Percentiles rank a stretch among this genome's conserved stretches.
Evolutionary conservation across 2,113 vertebrate species (phyloP).

Genomic region (Grammomys dolichurus): DNA sequence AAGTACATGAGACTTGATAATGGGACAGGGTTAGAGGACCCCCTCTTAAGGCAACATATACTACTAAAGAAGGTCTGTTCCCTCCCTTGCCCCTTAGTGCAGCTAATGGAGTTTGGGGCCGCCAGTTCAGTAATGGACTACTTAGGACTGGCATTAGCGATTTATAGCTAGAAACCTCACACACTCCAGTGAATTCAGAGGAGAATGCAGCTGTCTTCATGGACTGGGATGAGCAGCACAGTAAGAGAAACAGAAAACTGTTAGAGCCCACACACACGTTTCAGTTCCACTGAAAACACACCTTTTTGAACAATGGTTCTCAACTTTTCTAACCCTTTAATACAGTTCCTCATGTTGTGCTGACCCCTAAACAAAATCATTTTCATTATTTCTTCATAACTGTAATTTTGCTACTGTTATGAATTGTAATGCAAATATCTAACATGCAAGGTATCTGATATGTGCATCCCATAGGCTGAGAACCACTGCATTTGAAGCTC

Average conservation of each 20-base stretch:
- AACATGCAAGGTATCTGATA: neutral
- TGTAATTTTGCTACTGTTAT: neutral
- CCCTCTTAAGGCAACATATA: neutral
- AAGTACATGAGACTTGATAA: rapidly evolving
- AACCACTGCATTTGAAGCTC: neutral
- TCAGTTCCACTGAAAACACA: neutral
- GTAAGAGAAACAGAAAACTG: neutral
- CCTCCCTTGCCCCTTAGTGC: neutral
- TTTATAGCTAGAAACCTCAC: neutral
- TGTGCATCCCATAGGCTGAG: neutral
- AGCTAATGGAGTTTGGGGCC: neutral
- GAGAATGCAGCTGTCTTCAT: neutral
- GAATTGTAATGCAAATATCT: neutral
- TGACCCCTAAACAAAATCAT: neutral
- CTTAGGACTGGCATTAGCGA: neutral
- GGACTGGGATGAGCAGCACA: neutral
- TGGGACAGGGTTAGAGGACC: neutral
- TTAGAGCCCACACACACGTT: neutral
- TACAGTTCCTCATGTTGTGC: neutral
- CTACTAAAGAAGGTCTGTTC: too few species aligned
- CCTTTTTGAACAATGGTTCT: neutral
- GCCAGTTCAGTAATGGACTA: neutral
- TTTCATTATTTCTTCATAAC: neutral
- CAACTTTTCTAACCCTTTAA: neutral
- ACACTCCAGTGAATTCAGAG: neutral